Percentiles rank a stretch among this genome's conserved stretches.
phyloP scores from a whole-genome alignment of 2,888 invertebrate species.

The Cephus spinipes region DNA sequence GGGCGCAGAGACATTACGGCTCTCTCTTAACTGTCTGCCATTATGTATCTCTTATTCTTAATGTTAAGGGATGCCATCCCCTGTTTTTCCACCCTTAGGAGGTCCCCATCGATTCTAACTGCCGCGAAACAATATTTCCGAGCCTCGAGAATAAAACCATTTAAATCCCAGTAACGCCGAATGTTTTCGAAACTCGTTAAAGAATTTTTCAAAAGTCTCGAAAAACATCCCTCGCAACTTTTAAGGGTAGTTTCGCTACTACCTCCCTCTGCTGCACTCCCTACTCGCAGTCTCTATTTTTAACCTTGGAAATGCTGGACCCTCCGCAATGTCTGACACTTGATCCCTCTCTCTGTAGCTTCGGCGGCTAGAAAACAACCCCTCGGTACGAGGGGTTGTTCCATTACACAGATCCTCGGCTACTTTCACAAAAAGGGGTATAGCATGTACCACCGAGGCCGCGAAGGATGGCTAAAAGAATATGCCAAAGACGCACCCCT shows the following conservation, averaged over 20 bases:
- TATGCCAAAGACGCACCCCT: neutral
- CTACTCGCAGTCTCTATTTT: neutral
- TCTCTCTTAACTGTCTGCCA: conserved; percentile 15
- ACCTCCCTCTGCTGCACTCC: neutral
- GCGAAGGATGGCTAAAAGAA: neutral
- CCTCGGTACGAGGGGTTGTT: neutral
- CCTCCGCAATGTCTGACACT: neutral
- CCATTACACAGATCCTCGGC: neutral
- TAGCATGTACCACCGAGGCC: neutral
- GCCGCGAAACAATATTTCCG: neutral
- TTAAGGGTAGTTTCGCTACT: neutral
- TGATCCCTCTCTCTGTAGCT: neutral
- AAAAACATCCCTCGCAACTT: neutral
- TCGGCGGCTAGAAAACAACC: neutral
- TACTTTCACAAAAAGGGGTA: neutral
- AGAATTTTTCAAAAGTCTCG: too few relatives aligned
- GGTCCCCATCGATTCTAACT: neutral
- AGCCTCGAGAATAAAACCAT: neutral
- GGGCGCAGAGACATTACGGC: neutral
- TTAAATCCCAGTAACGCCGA: neutral
- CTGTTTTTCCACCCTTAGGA: neutral
- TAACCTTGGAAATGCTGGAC: neutral
- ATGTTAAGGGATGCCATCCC: neutral
- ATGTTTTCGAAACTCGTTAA: neutral
- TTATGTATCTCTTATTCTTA: conserved; percentile 9